Evolutionary conservation across 2,888 invertebrate species (phyloP).

Genomic region (Nymphalis urticae): DNA sequence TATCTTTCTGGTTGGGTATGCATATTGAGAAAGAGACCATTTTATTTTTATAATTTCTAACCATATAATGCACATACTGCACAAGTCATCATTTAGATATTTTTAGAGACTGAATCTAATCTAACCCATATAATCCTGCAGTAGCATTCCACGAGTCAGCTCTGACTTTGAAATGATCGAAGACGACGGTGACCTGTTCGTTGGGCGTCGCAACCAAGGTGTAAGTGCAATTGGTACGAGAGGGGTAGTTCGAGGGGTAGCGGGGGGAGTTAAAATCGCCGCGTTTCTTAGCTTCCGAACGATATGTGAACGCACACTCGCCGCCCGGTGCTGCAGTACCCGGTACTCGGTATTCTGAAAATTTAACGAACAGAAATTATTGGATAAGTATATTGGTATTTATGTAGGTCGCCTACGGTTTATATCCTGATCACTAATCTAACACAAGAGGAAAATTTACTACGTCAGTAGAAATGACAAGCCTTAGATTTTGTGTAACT

Average conservation of each 20-base stretch:
- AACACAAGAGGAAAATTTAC: no score
- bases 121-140: conserved; percentile 75
- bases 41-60: no score
- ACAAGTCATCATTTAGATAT: no score
- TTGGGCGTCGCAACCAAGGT: conserved; percentile 92
- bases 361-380: not conserved
- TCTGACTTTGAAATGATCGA: conserved; percentile 94
- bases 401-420: no score
- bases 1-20: no score
- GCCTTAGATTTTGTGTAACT: no score
- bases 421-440: no score
- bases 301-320: conserved; percentile 94
- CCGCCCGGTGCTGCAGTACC: conserved; percentile 96
- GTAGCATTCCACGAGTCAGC: conserved; percentile 90
- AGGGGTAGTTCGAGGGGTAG: conserved; percentile 98
- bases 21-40: no score
- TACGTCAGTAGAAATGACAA: no score
- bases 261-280: conserved; percentile 98
- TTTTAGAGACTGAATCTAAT: no score
- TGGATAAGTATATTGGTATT: no score
- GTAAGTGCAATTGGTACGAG: conserved; percentile 96
- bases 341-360: conserved; percentile 93
- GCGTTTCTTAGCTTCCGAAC: conserved; percentile 91
- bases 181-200: conserved; percentile 94
- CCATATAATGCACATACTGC: not conserved